Conservation (phyloP, 1,140 invertebrate genomes). For the Scaptomyza hsui region DNA sequence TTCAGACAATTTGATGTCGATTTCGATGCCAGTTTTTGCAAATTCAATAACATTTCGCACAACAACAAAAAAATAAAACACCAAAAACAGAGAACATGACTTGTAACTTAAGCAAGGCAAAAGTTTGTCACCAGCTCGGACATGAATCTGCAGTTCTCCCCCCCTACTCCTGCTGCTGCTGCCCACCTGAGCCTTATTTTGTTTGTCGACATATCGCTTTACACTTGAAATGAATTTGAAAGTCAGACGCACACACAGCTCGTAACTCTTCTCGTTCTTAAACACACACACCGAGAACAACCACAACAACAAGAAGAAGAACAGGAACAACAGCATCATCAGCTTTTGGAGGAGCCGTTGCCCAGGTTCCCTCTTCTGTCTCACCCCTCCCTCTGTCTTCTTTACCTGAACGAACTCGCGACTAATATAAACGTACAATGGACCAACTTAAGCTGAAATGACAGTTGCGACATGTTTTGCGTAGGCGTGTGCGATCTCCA, state of each 20-base stretch:
- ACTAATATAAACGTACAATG: conserved; percentile 83
- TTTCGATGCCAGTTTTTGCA: conserved; percentile 27
- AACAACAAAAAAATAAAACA: conserved; percentile 39
- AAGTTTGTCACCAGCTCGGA: conserved; percentile 50
- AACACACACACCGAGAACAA: conserved; percentile 37
- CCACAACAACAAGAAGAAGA: conserved; percentile 18
- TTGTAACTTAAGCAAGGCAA: conserved; percentile 77
- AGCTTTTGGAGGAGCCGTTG: conserved; percentile 14
- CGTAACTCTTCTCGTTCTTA: conserved; percentile 68
- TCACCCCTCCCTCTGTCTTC: conserved; percentile 19
- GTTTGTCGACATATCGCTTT: conserved; percentile 72
- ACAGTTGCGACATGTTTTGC: conserved; percentile 83
- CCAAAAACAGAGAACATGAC: conserved; percentile 60
- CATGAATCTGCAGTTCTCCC: conserved; percentile 7
- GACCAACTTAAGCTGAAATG: conserved; percentile 83
- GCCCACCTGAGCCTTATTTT: conserved; percentile 5
- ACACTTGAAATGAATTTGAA: conserved; percentile 81
- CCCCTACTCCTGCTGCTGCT: not conserved
- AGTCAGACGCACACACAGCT: conserved; percentile 68
- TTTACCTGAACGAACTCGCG: conserved; percentile 59
- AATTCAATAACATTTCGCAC: conserved; percentile 50
- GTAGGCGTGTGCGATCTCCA: conserved; percentile 81
- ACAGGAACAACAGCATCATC: conserved; percentile 10
- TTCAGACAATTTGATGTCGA: conserved; percentile 28
- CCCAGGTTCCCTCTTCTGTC: not conserved